A percentile compares a stretch with the other conserved stretches of the same genome.
Conservation (phyloP, 2,113 vertebrate genomes). For the Chamaea fasciata region DNA sequence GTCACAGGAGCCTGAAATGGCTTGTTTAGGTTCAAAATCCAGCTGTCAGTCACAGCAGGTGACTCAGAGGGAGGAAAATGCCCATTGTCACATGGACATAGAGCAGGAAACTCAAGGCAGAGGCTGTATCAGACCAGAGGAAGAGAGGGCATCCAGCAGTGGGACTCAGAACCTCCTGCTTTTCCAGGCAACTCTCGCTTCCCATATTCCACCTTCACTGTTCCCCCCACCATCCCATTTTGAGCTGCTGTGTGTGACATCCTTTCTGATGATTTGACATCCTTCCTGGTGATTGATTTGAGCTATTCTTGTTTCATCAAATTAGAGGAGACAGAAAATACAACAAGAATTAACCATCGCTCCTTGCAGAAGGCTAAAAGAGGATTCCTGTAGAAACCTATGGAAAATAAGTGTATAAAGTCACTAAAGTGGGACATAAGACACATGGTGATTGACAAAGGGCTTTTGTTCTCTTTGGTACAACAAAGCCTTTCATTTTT, state of each 20-base stretch:
- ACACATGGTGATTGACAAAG: neutral
- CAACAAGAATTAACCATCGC: neutral
- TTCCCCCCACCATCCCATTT: neutral
- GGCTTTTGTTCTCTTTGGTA: neutral
- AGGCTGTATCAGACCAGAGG: neutral
- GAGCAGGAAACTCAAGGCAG: neutral
- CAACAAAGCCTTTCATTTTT: neutral
- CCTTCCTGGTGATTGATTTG: slow-evolving; percentile 21
- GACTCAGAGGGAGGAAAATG: neutral
- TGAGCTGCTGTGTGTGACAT: slow-evolving; percentile 1
- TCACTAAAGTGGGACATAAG: neutral
- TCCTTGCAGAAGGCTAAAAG: neutral
- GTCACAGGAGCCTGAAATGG: neutral
- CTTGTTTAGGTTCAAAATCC: neutral
- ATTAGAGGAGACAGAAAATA: slow-evolving; percentile 23
- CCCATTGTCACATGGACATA: rapidly evolving
- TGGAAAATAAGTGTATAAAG: neutral
- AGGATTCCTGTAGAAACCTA: neutral
- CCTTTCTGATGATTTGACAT: neutral
- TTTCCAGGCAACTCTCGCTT: neutral
- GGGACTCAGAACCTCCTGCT: neutral
- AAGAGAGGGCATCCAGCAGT: neutral
- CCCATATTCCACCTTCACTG: neutral
- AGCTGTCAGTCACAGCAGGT: neutral
- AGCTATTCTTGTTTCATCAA: slow-evolving; percentile 35